Conservation (phyloP, 2,797 vertebrate genomes). For the Coreius guichenoti region DNA sequence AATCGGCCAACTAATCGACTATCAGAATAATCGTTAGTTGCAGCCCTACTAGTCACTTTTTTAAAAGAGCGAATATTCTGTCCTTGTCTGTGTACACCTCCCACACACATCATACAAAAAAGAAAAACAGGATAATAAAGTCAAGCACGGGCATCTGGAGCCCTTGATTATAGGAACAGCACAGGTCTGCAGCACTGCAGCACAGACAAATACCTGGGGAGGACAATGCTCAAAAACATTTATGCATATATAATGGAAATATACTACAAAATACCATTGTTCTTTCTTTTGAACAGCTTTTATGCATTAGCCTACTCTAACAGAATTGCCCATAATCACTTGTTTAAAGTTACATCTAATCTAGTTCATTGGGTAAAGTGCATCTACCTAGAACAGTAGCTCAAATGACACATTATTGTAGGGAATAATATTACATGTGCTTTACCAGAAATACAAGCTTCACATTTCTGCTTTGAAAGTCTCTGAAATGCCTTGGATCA, state of each 20-base stretch:
- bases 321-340: not conserved
- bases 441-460: too few relatives aligned
- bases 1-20: too few relatives aligned
- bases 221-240: constrained; percentile 62
- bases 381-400: not conserved
- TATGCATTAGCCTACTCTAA: not conserved
- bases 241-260: constrained; percentile 71
- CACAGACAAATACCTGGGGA: constrained; percentile 55
- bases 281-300: constrained; percentile 45
- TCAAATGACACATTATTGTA: not conserved
- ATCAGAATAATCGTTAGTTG: too few relatives aligned
- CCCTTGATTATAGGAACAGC: constrained; percentile 67
- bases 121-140: constrained; percentile 40
- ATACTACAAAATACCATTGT: constrained; percentile 61
- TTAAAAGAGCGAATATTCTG: constrained; percentile 30
- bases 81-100: constrained; percentile 54
- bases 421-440: too few relatives aligned
- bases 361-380: not conserved
- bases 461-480: not conserved
- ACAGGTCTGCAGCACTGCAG: constrained; percentile 67
- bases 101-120: constrained; percentile 19
- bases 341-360: not conserved
- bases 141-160: constrained; percentile 56
- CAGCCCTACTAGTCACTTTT: too few relatives aligned
- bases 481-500: too few relatives aligned